Evolutionary conservation across 2,113 vertebrate species (phyloP), one percentile per base, ranked within the genome.

Genomic region (Chaenocephalus aceratus): DNA sequence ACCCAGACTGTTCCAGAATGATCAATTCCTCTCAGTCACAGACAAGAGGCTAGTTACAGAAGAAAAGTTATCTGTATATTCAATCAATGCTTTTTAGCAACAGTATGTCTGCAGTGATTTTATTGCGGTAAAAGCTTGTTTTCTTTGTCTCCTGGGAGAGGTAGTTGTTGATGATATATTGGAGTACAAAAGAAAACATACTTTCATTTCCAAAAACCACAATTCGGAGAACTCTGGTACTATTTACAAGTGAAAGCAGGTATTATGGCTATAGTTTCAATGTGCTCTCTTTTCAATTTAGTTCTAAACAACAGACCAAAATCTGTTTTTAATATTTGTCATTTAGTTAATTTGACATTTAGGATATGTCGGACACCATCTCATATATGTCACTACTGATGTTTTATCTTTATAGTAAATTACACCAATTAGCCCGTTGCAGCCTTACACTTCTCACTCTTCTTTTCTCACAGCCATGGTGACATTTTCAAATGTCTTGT

Each of bases 1-100:
- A 84, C 69, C 63, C 11, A 57, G 65, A 76, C 75, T n/a, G 36
- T 61, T 76, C 75, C 18, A 67, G 70, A 36, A 81, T 46, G 59
- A 79, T 79, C 75, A 70, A 41, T 63, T 44, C 30, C 48, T 36
- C 41, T 52, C 48, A 21, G 14, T 23, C 23, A 11, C 15, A 44
- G 53, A 77, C 44, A 26, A 10, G 12, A 10, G 26, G 44, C 46
- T 11, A 48, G 46, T 14, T 48, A 36, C 36, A 36, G 26, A 26
- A 26, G 26, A 26, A 26, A 26, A 26, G 26, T 26, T 26, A 26
- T 26, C 26, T 26, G 26, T 26, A 2, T 26, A 26, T 26, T 26
- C 26, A 26, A 26, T 26, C 26, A 3, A 6, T 36, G 5, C 26
- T 18, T 44, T 57, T 26, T 1, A 23, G 21, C 4, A 30, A 6